phyloP scores from a whole-genome alignment of 1,140 invertebrate genomes.

The Brachionus angularis region DNA sequence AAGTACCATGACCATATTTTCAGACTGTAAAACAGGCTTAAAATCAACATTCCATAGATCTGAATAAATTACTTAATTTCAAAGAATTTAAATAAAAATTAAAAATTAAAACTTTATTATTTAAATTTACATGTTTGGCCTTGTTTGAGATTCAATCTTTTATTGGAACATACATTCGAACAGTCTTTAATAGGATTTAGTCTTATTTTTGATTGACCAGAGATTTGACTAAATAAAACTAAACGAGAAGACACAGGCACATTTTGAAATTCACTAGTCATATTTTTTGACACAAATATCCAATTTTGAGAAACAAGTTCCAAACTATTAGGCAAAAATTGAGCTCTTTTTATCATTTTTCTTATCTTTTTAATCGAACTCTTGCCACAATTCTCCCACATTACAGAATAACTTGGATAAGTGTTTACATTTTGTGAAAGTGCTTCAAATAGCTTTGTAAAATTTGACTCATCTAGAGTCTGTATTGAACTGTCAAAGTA shows the following conservation, averaged over 20 bases:
- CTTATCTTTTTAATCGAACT: background rate
- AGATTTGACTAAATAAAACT: conserved; percentile 4
- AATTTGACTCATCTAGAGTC: background rate
- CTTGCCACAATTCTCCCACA: conserved; percentile 36
- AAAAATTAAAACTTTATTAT: background rate
- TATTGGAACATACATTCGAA: background rate
- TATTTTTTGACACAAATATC: conserved; percentile 30
- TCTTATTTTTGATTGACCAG: conserved; percentile 4
- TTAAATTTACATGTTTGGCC: conserved; percentile 17
- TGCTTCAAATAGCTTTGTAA: background rate
- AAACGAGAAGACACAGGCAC: background rate
- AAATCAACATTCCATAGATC: conserved; percentile 31
- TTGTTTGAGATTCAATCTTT: background rate
- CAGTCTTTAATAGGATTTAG: background rate
- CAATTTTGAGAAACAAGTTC: conserved; percentile 6
- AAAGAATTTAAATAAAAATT: conserved; percentile 1
- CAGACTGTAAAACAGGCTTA: background rate
- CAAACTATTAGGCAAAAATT: conserved; percentile 11
- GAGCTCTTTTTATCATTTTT: conserved; percentile 6
- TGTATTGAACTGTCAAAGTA: background rate
- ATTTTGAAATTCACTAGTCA: background rate
- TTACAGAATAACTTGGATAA: background rate
- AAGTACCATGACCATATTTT: conserved; percentile 3
- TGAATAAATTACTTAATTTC: conserved; percentile 16
- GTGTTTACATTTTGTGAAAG: too few species aligned